Evolutionary conservation across 1,140 invertebrate species (phyloP), one percentile per base, ranked within the genome.

Genomic region (Drosophila murphyi): DNA sequence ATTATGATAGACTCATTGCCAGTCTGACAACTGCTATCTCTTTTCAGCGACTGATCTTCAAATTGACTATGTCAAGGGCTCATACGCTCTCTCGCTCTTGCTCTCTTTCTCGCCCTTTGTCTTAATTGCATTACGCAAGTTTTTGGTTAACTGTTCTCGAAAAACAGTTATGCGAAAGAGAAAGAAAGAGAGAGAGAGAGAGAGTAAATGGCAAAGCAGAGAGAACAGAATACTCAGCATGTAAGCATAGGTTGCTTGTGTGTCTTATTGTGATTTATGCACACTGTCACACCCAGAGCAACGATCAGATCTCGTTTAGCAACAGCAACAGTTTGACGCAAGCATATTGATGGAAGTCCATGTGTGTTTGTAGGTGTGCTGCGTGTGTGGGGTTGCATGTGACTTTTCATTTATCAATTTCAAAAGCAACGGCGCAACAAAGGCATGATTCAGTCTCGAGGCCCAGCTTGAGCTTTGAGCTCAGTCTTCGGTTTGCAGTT

Each of bases 101-200:
- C 31, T 45, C 31, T 60, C 12, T 28, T 32, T 10, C 32, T 35
- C 10, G 34, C 55, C 41, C 50, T 61, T 63, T 50, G 63, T 39
- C 69, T 79, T 82, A 88, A 87, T 88, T 82, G 76, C 69, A 88
- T 87, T 87, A 87, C 82, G 83, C 69, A 88, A 87, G 64, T 52
- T 70, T 76, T 73, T 29, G 60, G n/a, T 70, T 41, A 63, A 63
- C 67, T 56, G 72, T 83, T 82, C 80, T 80, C 54, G 37, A 63
- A 56, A 82, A 82, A 76, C 29, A 72, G 67, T 67, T 67, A 47
- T 65, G 50, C 62, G 43, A 55, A 47, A 48, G 31, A 8, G 10
- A n/a, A n/a, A 43, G 20, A 20, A 1, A 20, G 20, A 48, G 31
- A 8, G 10, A n/a, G 5, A 43, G 20, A 20, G 20, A 20, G 20